phyloP scores from a whole-genome alignment of 2,797 vertebrate genomes.

The Ptychobarbus kaznakovi region DNA sequence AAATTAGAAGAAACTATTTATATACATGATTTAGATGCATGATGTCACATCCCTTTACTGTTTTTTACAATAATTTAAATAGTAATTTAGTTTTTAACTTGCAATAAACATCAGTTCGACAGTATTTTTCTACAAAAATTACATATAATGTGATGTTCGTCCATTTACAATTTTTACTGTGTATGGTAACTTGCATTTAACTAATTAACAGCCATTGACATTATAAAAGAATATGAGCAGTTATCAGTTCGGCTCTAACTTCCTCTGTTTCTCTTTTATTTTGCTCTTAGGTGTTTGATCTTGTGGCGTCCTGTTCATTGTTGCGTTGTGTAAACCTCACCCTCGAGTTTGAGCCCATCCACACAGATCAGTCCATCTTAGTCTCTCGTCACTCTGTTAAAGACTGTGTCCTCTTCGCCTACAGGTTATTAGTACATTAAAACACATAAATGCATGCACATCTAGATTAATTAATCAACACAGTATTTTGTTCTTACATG shows the following conservation, averaged over 20 bases:
- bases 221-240: background rate
- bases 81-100: background rate
- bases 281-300: slow-evolving; percentile 70
- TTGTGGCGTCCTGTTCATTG: slow-evolving; percentile 69
- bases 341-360: slow-evolving; percentile 64
- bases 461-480: slow-evolving; percentile 17
- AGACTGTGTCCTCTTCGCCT: slow-evolving; percentile 72
- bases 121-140: too few species aligned
- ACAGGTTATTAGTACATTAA: slow-evolving; percentile 64
- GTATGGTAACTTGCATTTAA: background rate
- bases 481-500: slow-evolving; percentile 55
- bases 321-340: slow-evolving; percentile 67
- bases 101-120: background rate
- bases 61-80: background rate
- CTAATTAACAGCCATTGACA: background rate
- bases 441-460: background rate
- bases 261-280: slow-evolving; percentile 25
- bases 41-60: background rate
- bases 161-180: background rate
- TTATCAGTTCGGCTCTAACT: background rate
- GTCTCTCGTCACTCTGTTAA: slow-evolving; percentile 70
- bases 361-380: slow-evolving; percentile 72
- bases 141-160: background rate
- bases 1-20: background rate
- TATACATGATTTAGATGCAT: background rate